Evolutionary conservation across 2,113 vertebrate genomes (phyloP).

Genomic region (Hystrix cristata): DNA sequence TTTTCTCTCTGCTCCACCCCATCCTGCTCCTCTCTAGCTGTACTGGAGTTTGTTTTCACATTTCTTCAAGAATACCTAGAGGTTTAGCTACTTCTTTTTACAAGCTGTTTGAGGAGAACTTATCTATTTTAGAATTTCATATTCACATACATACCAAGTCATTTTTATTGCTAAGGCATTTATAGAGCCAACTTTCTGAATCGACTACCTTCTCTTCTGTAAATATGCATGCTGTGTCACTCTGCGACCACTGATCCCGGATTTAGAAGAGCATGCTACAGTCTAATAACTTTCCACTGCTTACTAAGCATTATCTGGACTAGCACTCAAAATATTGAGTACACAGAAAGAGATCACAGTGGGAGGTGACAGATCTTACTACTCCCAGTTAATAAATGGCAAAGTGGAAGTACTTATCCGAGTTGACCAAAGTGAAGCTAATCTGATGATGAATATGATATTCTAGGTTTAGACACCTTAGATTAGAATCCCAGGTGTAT

Average conservation of each 20-base stretch:
- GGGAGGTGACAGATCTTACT: neutral
- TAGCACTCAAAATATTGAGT: neutral
- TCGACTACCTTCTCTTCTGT: neutral
- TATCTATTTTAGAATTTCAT: constrained; percentile 47
- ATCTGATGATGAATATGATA: neutral
- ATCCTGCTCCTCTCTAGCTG: neutral
- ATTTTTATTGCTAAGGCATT: constrained; percentile 52
- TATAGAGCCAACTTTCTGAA: constrained; percentile 10
- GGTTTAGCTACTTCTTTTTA: neutral
- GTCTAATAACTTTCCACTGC: constrained; percentile 8
- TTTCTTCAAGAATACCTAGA: neutral
- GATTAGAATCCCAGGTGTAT: neutral
- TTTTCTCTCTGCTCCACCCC: neutral
- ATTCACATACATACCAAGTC: neutral
- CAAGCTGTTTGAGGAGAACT: constrained; percentile 55
- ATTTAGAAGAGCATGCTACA: constrained; percentile 3
- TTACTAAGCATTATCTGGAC: neutral
- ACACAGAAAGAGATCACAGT: neutral
- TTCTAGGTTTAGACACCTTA: neutral
- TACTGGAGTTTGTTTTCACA: neutral
- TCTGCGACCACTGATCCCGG: neutral
- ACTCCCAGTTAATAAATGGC: neutral
- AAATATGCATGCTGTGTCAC: neutral
- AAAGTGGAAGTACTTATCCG: neutral
- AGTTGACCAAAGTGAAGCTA: neutral